Base-by-base conservation (phyloP, 2,797 vertebrate genomes). In the Hoplostethus mediterraneus region DNA sequence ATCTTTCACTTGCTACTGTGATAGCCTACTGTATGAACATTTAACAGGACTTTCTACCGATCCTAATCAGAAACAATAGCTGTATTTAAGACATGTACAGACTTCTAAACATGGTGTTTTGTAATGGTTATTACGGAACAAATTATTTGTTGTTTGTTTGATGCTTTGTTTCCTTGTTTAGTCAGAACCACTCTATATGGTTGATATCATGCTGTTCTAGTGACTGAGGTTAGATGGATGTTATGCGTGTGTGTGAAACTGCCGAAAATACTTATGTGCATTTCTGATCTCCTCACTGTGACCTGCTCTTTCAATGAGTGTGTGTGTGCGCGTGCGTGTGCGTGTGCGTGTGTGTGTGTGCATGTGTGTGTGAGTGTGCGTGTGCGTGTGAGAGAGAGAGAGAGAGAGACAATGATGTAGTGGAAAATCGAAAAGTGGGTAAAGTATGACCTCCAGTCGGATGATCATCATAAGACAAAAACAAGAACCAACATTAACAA, bases 221-320 rank as follows among this genome's bases (percentile, higher is more conserved):
- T 76, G 66, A 84, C 69, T 82, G 75, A 80, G 71, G 63, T 77
- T 82, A 74, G 78, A 66, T 67, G 76, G 71, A 76, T 82, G 77
- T 83, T 61, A 67, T 79, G 30, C 0, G 44, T 44, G 69, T 55
- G 71, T 45, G 61, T 66, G 71, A 75, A 78, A 82, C 71, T 77
- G 59, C 77, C 30, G 62, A 68, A 80, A 89, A 89, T 71, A 90
- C 83, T 87, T 75, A 87, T 61, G 84, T 91, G 89, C 89, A 90
- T 90, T 91, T 92, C 82, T 89, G 89, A 91, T 91, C 89, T 91
- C 86, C 77, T 91, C 92, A 93, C 92, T 93, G 92, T 93, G 92
- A 92, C 81, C 83, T 89, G 84, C 77, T 87, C 64, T 80, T 28
- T 14, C 36, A 5, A 44, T 77, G 79, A 73, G 62, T 60, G 71